Evolutionary conservation across 2,797 vertebrate species (phyloP).

Genomic region (Siniperca undulata): DNA sequence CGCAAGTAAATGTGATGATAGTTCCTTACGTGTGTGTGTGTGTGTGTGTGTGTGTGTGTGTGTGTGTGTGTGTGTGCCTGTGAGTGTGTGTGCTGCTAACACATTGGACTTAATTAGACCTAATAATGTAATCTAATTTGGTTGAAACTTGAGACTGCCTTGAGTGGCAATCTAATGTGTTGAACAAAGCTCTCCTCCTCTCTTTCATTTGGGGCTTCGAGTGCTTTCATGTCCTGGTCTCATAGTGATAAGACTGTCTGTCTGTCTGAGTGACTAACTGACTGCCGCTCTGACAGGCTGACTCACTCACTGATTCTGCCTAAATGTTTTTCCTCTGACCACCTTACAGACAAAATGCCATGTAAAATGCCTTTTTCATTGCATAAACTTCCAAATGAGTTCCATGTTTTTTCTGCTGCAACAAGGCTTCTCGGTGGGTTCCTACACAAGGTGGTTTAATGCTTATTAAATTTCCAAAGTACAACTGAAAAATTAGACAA

Average conservation of each 20-base stretch:
- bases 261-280: slow-evolving; percentile 53
- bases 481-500: background rate
- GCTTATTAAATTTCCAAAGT: slow-evolving; percentile 17
- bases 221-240: slow-evolving; percentile 79
- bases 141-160: slow-evolving; percentile 84
- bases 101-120: slow-evolving; percentile 83
- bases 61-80: slow-evolving; percentile 21
- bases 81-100: slow-evolving; percentile 57
- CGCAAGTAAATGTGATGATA: slow-evolving; percentile 29
- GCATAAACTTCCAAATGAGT: slow-evolving; percentile 19
- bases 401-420: slow-evolving; percentile 14
- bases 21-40: slow-evolving; percentile 31
- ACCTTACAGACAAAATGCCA: slow-evolving; percentile 46
- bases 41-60: slow-evolving; percentile 30
- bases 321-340: slow-evolving; percentile 56
- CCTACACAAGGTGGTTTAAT: slow-evolving; percentile 29
- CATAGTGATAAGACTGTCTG: slow-evolving; percentile 75
- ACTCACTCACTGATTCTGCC: slow-evolving; percentile 43
- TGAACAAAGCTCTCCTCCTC: slow-evolving; percentile 81
- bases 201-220: slow-evolving; percentile 78
- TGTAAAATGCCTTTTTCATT: slow-evolving; percentile 37
- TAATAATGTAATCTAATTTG: slow-evolving; percentile 87
- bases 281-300: slow-evolving; percentile 56
- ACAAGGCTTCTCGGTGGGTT: background rate
- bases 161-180: slow-evolving; percentile 85